These are phyloP conservation scores for Ceratosolen fusciceps DNA, from an alignment of 1,140 invertebrate species.

Conservation along the genomic window DNA sequence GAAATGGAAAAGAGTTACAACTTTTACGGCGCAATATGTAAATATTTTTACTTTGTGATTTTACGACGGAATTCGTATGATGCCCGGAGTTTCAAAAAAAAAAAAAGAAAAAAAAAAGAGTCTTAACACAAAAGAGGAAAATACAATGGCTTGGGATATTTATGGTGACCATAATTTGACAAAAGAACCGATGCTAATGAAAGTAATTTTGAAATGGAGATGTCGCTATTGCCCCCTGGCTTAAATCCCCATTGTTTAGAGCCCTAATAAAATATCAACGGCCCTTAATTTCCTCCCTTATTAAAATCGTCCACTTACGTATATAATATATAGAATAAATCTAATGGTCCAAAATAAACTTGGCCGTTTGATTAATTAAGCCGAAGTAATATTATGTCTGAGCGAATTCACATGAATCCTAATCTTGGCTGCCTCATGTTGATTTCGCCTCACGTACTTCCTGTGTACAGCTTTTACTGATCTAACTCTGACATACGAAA, in stretches of 20 bases:
- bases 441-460: slow-evolving; percentile 10
- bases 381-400: not conserved
- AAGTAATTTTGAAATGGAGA: not conserved
- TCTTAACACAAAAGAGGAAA: slow-evolving; percentile 22
- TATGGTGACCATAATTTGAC: not conserved
- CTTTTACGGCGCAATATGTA: slow-evolving; percentile 43
- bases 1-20: slow-evolving; percentile 40
- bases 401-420: slow-evolving; percentile 19
- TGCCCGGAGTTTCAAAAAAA: not conserved
- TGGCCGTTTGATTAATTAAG: not conserved
- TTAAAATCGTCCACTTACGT: not conserved
- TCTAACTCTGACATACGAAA: not conserved
- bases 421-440: not conserved
- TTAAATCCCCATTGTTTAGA: not conserved
- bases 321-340: not conserved
- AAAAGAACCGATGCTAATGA: slow-evolving; percentile 3
- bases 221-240: not conserved
- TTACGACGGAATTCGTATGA: slow-evolving; percentile 34
- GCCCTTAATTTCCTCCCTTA: not conserved
- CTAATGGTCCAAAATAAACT: slow-evolving; percentile 1
- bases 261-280: not conserved
- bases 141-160: slow-evolving; percentile 1
- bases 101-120: slow-evolving; percentile 22
- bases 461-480: not conserved
- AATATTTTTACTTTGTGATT: slow-evolving; percentile 41